Evolutionary conservation across 2,888 invertebrate species (phyloP), one percentile per base, ranked within the genome.

Genomic region (Microchrysa polita): DNA sequence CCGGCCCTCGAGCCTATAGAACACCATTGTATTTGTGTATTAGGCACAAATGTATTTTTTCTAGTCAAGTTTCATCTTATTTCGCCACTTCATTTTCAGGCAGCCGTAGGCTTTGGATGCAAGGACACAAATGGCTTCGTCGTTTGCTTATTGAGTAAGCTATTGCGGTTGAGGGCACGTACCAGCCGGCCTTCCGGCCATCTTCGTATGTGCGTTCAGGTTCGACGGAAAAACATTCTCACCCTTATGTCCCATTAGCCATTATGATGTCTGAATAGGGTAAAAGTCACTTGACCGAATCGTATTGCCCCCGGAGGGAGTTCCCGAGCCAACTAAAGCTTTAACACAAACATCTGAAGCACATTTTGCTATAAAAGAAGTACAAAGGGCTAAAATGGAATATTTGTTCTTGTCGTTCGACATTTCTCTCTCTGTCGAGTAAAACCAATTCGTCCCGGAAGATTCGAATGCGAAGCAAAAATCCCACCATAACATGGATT

Each of bases 241-340:
- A 27, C 55, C 57, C 55, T 20, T 57, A 69, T 69, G 55, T 57
- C 69, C 57, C 69, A 69, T 69, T 69, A 69, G 55, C 69, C 42
- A 27, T 55, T 55, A 55, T 55, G 40, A 69, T 55, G 69, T 69
- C 40, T 27, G 69, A 52, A 40, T 69, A 18, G 69, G 55, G 12
- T 57, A 57, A 53, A 69, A 55, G 55, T 40, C 69, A 69, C 69
- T 69, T 69, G 69, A 69, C 69, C 69, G 57, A 40, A 69, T 69
- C 55, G 57, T 12, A 34, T 55, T 55, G 69, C 69, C 40, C 23
- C 55, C 16, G 53, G 69, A 55, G n/a, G 22, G 22, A 55, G 42
- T 57, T 55, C 69, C 27, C 69, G 69, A 53, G 67, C n/a, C 53
- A 53, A 67, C 53, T 67, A 53, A 27, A n/a, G 53, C 23, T 27